Percentiles rank a stretch among this genome's conserved stretches.
Conservation (phyloP, 2,113 vertebrate genomes). For the Caretta caretta region DNA sequence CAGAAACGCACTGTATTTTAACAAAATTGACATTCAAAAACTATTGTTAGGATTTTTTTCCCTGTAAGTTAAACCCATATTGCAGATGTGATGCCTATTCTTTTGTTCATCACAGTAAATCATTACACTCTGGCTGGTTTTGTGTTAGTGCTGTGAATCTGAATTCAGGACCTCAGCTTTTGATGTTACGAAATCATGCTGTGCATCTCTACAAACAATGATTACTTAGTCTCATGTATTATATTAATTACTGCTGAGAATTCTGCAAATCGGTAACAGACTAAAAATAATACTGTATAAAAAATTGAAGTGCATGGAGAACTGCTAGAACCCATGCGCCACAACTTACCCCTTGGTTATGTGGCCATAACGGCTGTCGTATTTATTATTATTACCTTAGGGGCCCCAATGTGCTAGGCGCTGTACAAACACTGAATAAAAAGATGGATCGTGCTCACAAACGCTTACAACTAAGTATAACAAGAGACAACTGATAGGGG, state of each 20-base stretch:
- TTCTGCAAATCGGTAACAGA: neutral
- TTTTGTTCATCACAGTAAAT: neutral
- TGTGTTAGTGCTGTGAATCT: slow-evolving; percentile 19
- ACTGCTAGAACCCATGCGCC: neutral
- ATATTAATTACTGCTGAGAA: slow-evolving; percentile 33
- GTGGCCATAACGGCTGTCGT: neutral
- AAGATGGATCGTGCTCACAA: slow-evolving; percentile 27
- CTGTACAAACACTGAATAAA: slow-evolving; percentile 38
- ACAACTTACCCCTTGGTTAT: neutral
- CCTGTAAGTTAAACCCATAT: neutral
- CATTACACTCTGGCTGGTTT: neutral
- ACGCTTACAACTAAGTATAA: slow-evolving; percentile 56
- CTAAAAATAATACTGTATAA: neutral
- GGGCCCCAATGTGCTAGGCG: neutral
- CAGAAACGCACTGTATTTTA: slow-evolving; percentile 90
- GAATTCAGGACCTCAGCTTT: slow-evolving; percentile 21
- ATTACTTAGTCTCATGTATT: slow-evolving; percentile 18
- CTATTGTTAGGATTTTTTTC: neutral
- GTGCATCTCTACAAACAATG: slow-evolving; percentile 50
- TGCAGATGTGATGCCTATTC: neutral
- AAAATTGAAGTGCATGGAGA: neutral
- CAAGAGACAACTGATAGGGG: slow-evolving; percentile 53
- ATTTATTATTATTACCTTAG: slow-evolving; percentile 12
- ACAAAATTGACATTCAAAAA: slow-evolving; percentile 51
- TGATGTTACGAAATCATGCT: slow-evolving; percentile 35